Base-by-base conservation (phyloP, 2,888 invertebrate species). In the Trilocha varians region DNA sequence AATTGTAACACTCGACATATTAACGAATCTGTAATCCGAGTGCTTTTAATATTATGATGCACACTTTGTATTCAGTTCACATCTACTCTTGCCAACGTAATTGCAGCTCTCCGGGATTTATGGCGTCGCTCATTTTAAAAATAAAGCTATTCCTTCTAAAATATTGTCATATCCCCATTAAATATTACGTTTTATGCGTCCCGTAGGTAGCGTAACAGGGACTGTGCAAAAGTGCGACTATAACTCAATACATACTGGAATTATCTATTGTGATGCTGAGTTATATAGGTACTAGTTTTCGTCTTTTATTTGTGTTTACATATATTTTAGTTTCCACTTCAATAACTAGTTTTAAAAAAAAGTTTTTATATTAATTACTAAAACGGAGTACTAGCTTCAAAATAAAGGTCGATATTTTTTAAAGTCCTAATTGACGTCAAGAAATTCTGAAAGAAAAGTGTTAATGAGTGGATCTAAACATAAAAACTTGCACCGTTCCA, bases 61-160 rank as follows among this genome's bases (percentile, higher is more conserved):
- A 52, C 62, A 67, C 66, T 82, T 76, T 62, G 71, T 73, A 84
- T 83, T 83, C 83, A 57, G 65, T 50, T 49, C 75, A 65, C 79
- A 74, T 73, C 62, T 62, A 58, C 60, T 56, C 65, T 64, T 50
- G 59, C 65, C 65, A 67, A 65, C 70, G 77, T 80, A 83, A 84
- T 84, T 78, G 78, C 79, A 73, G 65, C 63, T 53, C 56, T 57
- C 61, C 63, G 65, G 69, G 72, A 83, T 82, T 83, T 84, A 82
- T 73, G 73, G 68, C 67, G 57, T 61, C 65, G 59, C 74, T 73
- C 78, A 69, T 74, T 83, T 82, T 78, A 74, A 79, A 78, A 80
- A 82, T 82, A 78, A 78, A 78, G 79, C 84, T 74, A 83, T 83
- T 83, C 72, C 64, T 73, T 73, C 70, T 83, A 78, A 85, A 80